Evolutionary conservation across 2,797 vertebrate species (phyloP), one percentile per base, ranked within the genome.

Genomic region (Macropodus opercularis): DNA sequence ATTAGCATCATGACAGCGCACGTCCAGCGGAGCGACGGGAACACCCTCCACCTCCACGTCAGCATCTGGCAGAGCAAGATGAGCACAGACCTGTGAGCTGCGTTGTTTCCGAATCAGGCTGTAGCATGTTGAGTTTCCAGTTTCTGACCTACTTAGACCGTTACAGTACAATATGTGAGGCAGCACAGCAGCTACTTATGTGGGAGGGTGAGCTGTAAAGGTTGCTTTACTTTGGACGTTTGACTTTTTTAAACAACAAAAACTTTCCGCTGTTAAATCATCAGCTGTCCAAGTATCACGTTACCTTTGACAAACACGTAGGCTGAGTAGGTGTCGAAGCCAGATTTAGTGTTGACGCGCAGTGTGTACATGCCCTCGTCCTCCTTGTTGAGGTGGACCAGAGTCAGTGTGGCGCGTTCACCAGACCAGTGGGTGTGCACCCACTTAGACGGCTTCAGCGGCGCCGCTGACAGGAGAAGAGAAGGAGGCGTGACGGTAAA

Each of bases 281-380:
- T 15, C 22, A 38, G 4, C 19, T 27, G 40, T 10, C 23, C 18
- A 19, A 34, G 24, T 12, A 6, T n/a, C 0, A 13, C 15, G 50
- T 61, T 88, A 98, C 98, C 98, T 94, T 85, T 88, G 67, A 99
- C 96, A 83, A 97, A 99, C 73, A 98, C 94, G 0, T 97, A 99
- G 21, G 90, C 90, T 1, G 95, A 96, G 81, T 97, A 93, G 40
- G 93, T 90, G 47, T 99, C 94, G 34, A 95, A 98, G 79, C 96
- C 98, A 8, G 97, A 97, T 75, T 96, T 96, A 90, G 98, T 98
- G 47, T 92, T 84, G 42, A 95, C 87, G 0, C 94, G 92, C 19
- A 99, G 81, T 1, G 95, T 96, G 80, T 99, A 99, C 74, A 97
- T 91, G 57, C 98, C 98, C 89, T 99, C 98, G 11, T 99, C 98